phyloP scores from a whole-genome alignment of 2,888 invertebrate species.

The Mimachlamys varia region DNA sequence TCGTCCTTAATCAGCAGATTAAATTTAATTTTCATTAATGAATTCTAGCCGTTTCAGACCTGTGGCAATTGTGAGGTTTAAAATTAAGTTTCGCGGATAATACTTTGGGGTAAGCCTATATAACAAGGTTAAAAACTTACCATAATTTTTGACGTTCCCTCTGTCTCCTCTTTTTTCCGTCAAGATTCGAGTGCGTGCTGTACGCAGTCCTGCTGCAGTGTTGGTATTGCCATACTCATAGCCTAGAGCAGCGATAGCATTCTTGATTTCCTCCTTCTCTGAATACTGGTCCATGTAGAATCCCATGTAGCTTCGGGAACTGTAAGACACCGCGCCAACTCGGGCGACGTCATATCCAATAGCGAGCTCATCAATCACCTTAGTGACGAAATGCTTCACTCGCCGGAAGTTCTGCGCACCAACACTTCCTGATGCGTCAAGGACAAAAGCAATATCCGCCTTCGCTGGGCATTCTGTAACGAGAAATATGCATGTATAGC shows the following conservation, averaged over 20 bases:
- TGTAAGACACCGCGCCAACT: slow-evolving; percentile 74
- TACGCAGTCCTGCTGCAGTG: slow-evolving; percentile 73
- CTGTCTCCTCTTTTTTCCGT: slow-evolving; percentile 67
- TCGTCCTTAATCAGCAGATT: no score
- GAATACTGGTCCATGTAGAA: slow-evolving; percentile 73
- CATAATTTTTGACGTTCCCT: slow-evolving; percentile 65
- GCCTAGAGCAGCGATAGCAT: slow-evolving; percentile 73
- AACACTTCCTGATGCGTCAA: slow-evolving; percentile 76
- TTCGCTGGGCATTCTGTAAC: slow-evolving; percentile 66
- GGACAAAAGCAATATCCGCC: slow-evolving; percentile 73
- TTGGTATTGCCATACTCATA: slow-evolving; percentile 77
- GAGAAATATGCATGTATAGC: slow-evolving; percentile 2
- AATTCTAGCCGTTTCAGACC: no score
- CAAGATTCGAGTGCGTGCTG: slow-evolving; percentile 67
- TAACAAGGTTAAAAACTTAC: slow-evolving; percentile 57
- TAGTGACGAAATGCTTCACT: slow-evolving; percentile 68
- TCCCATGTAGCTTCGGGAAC: slow-evolving; percentile 62
- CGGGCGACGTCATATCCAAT: slow-evolving; percentile 67
- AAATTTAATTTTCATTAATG: no score
- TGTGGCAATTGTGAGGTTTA: no score
- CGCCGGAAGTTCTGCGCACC: slow-evolving; percentile 69
- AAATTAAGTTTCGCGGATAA: no score
- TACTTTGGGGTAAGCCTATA: no score
- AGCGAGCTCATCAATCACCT: slow-evolving; percentile 67
- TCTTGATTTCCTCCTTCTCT: slow-evolving; percentile 67